Percentiles rank a stretch among this genome's conserved stretches.
Evolutionary conservation across 2,888 invertebrate genomes (phyloP).

Genomic region (Cheilosia urbana): DNA sequence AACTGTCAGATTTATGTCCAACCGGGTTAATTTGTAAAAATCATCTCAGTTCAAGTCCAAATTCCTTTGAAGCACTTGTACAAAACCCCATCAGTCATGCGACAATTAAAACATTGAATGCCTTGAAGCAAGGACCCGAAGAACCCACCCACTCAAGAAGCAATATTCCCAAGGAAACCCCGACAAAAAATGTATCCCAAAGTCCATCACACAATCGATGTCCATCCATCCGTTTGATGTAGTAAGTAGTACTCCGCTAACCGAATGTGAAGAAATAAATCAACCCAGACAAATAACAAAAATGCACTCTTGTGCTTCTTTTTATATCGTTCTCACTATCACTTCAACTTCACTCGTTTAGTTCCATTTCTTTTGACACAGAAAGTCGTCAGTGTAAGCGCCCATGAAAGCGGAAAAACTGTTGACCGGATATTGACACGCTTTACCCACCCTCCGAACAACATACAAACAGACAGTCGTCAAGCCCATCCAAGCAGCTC

Average conservation of each 20-base stretch:
- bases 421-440: slow-evolving; percentile 74
- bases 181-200: neutral
- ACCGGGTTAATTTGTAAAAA: no score
- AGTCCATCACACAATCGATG: neutral
- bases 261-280: slow-evolving; percentile 9
- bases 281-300: neutral
- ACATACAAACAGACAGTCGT: neutral
- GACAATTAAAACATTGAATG: no score
- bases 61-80: no score
- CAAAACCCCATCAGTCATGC: no score
- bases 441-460: slow-evolving; percentile 9
- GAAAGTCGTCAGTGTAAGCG: slow-evolving; percentile 49
- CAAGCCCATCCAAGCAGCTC: slow-evolving; percentile 31
- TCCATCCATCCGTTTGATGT: neutral
- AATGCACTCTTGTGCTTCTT: neutral
- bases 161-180: neutral
- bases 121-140: no score
- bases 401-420: slow-evolving; percentile 62
- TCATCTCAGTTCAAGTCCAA: no score
- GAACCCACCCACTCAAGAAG: neutral
- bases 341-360: slow-evolving; percentile 1
- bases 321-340: slow-evolving; percentile 2
- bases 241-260: neutral
- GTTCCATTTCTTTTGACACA: slow-evolving; percentile 53
- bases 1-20: no score